Evolutionary conservation across 2,888 invertebrate genomes (phyloP).

Genomic region (Oscheius myriophilus): DNA sequence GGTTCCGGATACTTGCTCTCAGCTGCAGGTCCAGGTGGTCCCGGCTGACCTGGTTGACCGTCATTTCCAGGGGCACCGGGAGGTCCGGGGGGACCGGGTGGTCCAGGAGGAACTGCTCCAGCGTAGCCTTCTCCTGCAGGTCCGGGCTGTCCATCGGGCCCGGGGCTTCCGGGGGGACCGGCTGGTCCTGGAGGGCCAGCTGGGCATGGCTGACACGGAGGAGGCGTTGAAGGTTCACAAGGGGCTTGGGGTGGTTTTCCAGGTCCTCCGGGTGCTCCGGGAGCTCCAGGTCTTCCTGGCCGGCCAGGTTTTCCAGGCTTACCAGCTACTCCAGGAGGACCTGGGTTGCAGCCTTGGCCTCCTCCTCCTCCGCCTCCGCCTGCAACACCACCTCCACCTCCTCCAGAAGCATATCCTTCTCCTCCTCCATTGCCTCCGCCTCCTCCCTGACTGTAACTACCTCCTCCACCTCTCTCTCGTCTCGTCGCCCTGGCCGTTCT

Average conservation of each 20-base stretch:
- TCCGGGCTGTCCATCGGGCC: constrained; percentile 25
- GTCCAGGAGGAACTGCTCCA: constrained; percentile 15
- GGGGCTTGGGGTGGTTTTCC: constrained; percentile 18
- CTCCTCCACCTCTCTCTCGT: constrained; percentile 3
- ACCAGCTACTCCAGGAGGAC: constrained; percentile 11
- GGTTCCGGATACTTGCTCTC: not conserved
- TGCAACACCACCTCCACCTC: constrained; percentile 4
- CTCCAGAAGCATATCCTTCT: constrained; percentile 3
- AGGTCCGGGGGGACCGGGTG: constrained; percentile 5
- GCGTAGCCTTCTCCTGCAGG: constrained; percentile 10
- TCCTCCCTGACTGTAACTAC: constrained; percentile 3
- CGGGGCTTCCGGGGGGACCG: constrained; percentile 26
- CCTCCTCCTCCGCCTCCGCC: not conserved
- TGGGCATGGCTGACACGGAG: constrained; percentile 26
- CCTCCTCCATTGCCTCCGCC: not conserved
- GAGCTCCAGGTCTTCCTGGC: constrained; percentile 19
- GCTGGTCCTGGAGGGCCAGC: constrained; percentile 32
- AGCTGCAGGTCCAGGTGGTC: constrained; percentile 10
- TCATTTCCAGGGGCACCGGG: constrained; percentile 29
- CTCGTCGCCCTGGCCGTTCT: constrained; percentile 12
- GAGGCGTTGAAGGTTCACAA: constrained; percentile 8
- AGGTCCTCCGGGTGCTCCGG: constrained; percentile 18
- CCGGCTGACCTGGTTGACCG: constrained; percentile 34
- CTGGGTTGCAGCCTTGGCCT: not conserved
- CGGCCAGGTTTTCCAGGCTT: constrained; percentile 17